These are phyloP conservation scores for Chrysoperla carnea DNA, from an alignment of 1,140 invertebrate genomes.

Conservation along the genomic window DNA sequence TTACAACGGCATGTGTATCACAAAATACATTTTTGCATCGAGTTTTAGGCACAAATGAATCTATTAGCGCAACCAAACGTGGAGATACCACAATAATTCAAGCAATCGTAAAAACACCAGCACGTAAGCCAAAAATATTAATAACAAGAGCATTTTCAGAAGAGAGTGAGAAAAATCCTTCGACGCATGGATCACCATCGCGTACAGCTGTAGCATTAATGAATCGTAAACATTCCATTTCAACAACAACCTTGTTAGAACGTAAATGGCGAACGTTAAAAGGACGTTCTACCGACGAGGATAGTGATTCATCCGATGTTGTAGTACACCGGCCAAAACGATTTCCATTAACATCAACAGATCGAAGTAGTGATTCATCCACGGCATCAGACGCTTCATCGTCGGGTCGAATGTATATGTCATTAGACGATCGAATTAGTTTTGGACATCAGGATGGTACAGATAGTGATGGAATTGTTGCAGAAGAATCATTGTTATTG, in stretches of 20 bases:
- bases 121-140: slow-evolving; percentile 43
- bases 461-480: slow-evolving; percentile 14
- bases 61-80: slow-evolving; percentile 6
- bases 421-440: slow-evolving; percentile 12
- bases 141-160: slow-evolving; percentile 53
- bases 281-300: slow-evolving; percentile 18
- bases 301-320: slow-evolving; percentile 11
- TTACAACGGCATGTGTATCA: slow-evolving; percentile 14
- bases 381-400: slow-evolving; percentile 23
- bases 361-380: slow-evolving; percentile 22
- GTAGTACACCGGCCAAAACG: slow-evolving; percentile 5
- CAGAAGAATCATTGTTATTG: slow-evolving; percentile 29
- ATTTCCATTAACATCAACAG: slow-evolving; percentile 9
- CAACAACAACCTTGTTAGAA: slow-evolving; percentile 31
- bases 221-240: slow-evolving; percentile 31
- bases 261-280: slow-evolving; percentile 20
- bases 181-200: slow-evolving; percentile 14
- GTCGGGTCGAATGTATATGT: slow-evolving; percentile 14
- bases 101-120: slow-evolving; percentile 20
- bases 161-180: slow-evolving; percentile 35
- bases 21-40: slow-evolving; percentile 30
- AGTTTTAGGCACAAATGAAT: slow-evolving; percentile 26
- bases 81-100: slow-evolving; percentile 13
- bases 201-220: slow-evolving; percentile 24
- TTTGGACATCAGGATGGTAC: slow-evolving; percentile 1